Evolutionary conservation across 2,888 invertebrate genomes (phyloP), one percentile per base, ranked within the genome.

Genomic region (Tachina grossa): DNA sequence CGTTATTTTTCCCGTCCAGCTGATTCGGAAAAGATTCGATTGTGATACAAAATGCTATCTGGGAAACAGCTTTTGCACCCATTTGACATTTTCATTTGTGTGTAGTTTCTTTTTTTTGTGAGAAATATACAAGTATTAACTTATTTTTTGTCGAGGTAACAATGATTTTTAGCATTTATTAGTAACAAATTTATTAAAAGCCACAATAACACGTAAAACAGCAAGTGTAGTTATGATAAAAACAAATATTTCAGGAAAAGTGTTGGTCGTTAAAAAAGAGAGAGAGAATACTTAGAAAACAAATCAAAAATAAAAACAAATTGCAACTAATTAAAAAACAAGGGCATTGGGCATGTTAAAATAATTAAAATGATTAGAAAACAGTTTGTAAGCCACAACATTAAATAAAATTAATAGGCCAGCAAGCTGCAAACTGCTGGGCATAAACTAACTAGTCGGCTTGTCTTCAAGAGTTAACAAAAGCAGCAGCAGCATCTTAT

Each of bases 71-170:
- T 47, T 61, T 66, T 43, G 53, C 57, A 49, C 19, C 57, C 51
- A 53, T 83, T 78, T 83, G 83, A 78, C 77, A 78, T 78, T 68
- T 83, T 66, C 22, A 47, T 6, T 31, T 9, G 68, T 0, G 53
- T 16, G 9, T 59, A 55, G 39, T 65, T 71, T 65, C 45, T 65
- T 71, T 65, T 53, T 81, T 39, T 31, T 31, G 2, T 1, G 49
- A 22, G 10, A 9, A 72, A 43, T 14, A 53, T 19, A 57, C 16
- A 59, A n/a, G 3, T 49, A n/a, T 41, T 68, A 39, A n/a, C 6
- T 49, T 51, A 11, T 13, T 53, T 66, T 71, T 22, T 57, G 11
- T 13, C 31, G 47, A 65, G 53, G 78, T 66, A 77, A 45, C 39
- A 53, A 45, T 39, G 0, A 66, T 49, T 31, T 47, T 71, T 51